phyloP scores from a whole-genome alignment of 2,797 vertebrate species.

The Botia kubotai region DNA sequence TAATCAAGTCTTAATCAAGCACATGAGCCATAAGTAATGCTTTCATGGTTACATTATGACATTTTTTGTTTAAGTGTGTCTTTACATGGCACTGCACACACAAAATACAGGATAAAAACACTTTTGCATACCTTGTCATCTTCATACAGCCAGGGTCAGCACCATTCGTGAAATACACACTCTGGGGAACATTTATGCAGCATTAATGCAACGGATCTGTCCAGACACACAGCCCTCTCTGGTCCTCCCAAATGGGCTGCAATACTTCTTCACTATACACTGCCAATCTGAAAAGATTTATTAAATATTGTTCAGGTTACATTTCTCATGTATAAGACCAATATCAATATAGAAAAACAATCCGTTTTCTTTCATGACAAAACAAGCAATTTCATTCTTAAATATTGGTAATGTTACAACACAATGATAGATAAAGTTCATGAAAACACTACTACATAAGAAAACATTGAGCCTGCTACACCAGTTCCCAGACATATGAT shows the following conservation, averaged over 20 bases:
- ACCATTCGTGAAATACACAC: slow-evolving; percentile 79
- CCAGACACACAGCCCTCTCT: slow-evolving; percentile 20
- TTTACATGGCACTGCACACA: background rate
- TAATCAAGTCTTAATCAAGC: too few relatives aligned
- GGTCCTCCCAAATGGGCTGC: slow-evolving; percentile 22
- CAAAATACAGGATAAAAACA: background rate
- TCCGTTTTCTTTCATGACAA: too few relatives aligned
- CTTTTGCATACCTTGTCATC: slow-evolving; percentile 80
- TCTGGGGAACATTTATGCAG: slow-evolving; percentile 81
- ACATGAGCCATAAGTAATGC: too few relatives aligned
- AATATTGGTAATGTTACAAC: background rate
- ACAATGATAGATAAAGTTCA: background rate
- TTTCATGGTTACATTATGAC: too few relatives aligned
- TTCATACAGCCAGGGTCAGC: slow-evolving; percentile 79
- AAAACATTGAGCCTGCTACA: too few relatives aligned
- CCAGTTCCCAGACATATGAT: too few relatives aligned
- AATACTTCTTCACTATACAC: background rate
- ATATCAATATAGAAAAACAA: too few relatives aligned
- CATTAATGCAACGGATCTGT: slow-evolving; percentile 57
- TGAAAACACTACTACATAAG: too few relatives aligned
- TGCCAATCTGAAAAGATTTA: slow-evolving; percentile 36
- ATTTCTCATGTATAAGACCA: background rate
- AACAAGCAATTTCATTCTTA: background rate
- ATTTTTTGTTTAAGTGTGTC: too few relatives aligned
- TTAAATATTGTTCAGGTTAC: background rate